A percentile compares a stretch with the other conserved stretches of the same genome.
These are phyloP conservation scores for Pyrgus malvae DNA, from an alignment of 2,888 invertebrate genomes.

Conservation along the genomic window DNA sequence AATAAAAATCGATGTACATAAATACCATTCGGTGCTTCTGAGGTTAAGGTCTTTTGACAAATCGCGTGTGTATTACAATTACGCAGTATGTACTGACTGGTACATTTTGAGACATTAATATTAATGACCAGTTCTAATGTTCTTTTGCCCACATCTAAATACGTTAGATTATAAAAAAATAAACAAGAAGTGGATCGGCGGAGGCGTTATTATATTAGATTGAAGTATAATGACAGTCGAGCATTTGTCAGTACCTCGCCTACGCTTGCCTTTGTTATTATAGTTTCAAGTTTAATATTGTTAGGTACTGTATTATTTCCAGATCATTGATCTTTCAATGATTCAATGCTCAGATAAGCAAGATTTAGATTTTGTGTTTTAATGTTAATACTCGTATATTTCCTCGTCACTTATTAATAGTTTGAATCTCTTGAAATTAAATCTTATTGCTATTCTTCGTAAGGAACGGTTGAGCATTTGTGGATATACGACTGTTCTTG, in stretches of 20 bases:
- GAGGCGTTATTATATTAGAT: constrained; percentile 64
- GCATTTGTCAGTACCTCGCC: constrained; percentile 49
- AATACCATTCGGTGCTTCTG: no score
- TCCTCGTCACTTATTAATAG: background rate
- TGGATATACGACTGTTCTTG: no score
- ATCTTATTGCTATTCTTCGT: no score
- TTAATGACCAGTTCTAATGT: constrained; percentile 25
- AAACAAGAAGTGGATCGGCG: constrained; percentile 46
- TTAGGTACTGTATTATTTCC: constrained; percentile 29
- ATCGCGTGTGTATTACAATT: constrained; percentile 1
- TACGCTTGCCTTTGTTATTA: constrained; percentile 48
- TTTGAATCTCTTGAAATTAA: background rate
- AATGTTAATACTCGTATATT: background rate
- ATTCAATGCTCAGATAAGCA: constrained; percentile 12
- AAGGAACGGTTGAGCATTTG: no score
- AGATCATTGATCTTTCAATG: constrained; percentile 35
- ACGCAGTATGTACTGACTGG: background rate
- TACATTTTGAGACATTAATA: constrained; percentile 25
- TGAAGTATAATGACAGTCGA: constrained; percentile 60
- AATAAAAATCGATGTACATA: no score
- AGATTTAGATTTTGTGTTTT: constrained; percentile 3
- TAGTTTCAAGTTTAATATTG: constrained; percentile 37
- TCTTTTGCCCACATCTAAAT: constrained; percentile 16
- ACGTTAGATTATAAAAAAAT: constrained; percentile 45
- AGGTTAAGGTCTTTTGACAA: background rate